Conservation (phyloP, 2,888 invertebrate species). For the Oscheius sp. region DNA sequence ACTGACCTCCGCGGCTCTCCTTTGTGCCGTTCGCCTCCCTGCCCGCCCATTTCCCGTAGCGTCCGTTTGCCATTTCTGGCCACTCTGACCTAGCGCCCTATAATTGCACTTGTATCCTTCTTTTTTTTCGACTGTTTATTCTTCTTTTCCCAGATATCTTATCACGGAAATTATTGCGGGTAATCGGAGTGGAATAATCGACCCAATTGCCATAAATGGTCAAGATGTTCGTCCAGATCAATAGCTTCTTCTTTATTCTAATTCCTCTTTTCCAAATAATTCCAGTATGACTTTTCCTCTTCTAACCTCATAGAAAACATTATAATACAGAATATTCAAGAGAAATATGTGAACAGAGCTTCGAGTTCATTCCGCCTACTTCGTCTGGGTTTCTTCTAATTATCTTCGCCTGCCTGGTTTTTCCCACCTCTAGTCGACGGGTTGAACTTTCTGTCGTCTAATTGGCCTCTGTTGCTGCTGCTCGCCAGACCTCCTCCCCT, state of each 20-base stretch:
- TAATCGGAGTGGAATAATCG: constrained; percentile 1
- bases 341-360: no score
- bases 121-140: constrained; percentile 1
- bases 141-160: neutral
- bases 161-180: neutral
- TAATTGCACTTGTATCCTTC: neutral
- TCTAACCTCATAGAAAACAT: no score
- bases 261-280: no score
- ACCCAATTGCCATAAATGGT: neutral
- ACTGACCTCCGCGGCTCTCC: constrained; percentile 19
- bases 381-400: neutral
- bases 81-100: neutral
- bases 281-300: no score
- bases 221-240: neutral
- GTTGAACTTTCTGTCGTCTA: neutral
- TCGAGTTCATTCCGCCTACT: no score
- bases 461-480: neutral
- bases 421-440: neutral
- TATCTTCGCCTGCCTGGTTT: neutral
- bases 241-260: neutral
- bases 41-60: constrained; percentile 9
- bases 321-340: no score
- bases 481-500: no score
- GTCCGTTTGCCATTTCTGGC: constrained; percentile 10
- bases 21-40: constrained; percentile 24